Evolutionary conservation across 2,113 vertebrate genomes (phyloP).

Genomic region (Brachypodius melanocephalos): DNA sequence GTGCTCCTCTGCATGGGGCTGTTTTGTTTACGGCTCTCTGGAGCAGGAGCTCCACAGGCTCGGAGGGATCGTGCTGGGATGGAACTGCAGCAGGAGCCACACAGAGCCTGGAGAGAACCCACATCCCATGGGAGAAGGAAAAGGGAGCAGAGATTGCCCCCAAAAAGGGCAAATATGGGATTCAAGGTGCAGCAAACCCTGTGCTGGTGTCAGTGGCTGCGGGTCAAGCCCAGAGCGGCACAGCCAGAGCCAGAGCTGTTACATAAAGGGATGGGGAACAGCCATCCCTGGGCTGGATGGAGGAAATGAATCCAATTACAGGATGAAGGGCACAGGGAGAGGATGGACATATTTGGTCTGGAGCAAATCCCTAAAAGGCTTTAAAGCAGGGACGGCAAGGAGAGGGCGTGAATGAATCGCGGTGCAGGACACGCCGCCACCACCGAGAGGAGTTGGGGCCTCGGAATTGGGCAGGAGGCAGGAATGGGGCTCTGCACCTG

Average conservation of each 20-base stretch:
- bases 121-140: accelerated
- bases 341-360: neutral
- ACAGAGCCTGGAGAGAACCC: neutral
- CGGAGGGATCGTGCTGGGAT: accelerated
- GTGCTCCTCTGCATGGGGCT: neutral
- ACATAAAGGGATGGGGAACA: slow-evolving; percentile 23
- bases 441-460: neutral
- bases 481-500: neutral
- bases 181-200: accelerated
- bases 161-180: neutral
- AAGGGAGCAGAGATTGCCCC: neutral
- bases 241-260: neutral
- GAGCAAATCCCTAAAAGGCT: slow-evolving; percentile 10
- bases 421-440: neutral
- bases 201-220: neutral
- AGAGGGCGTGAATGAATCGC: neutral
- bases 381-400: neutral
- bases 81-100: neutral
- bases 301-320: slow-evolving; percentile 62
- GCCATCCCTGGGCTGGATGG: neutral
- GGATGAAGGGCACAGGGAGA: slow-evolving; percentile 54
- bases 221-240: neutral
- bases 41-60: neutral
- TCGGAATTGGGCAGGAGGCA: neutral
- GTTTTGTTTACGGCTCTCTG: accelerated